A percentile compares a stretch with the other conserved stretches of the same genome.
Evolutionary conservation across 2,113 vertebrate genomes (phyloP).

Genomic region (Todiramphus chloris): DNA sequence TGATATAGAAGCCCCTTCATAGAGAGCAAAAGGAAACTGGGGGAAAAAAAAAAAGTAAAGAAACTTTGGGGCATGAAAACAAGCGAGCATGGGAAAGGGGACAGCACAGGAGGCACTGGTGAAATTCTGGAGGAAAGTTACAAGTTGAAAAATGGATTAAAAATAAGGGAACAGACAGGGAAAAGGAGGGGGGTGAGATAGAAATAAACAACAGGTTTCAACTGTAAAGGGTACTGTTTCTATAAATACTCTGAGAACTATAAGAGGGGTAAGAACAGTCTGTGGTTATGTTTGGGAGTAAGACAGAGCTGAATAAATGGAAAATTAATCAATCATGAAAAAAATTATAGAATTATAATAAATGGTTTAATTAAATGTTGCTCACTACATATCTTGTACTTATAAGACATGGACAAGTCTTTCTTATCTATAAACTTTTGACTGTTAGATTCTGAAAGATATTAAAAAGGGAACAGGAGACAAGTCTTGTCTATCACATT

Average conservation of each 20-base stretch:
- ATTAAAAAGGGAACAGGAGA: neutral
- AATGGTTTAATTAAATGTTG: neutral
- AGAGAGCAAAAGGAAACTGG: neutral
- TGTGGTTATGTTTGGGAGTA: neutral
- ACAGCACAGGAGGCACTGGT: neutral
- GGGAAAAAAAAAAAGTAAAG: neutral
- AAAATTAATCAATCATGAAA: neutral
- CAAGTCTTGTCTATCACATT: rapidly evolving
- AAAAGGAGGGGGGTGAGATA: neutral
- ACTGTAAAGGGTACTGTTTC: neutral
- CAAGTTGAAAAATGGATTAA: neutral
- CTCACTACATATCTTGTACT: neutral
- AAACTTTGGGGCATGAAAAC: neutral
- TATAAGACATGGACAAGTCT: neutral
- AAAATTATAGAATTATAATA: neutral
- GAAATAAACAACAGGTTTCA: neutral
- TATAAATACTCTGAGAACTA: neutral
- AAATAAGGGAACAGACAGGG: neutral
- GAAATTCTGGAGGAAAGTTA: neutral
- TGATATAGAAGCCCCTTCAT: neutral
- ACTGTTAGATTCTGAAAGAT: neutral
- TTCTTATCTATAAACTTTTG: neutral
- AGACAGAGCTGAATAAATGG: neutral
- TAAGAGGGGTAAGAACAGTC: neutral
- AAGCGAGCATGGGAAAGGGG: neutral